Percentiles rank a stretch among this genome's conserved stretches.
These are phyloP conservation scores for Pachyuromys duprasi DNA, from an alignment of 2,797 vertebrate species.

Conservation along the genomic window DNA sequence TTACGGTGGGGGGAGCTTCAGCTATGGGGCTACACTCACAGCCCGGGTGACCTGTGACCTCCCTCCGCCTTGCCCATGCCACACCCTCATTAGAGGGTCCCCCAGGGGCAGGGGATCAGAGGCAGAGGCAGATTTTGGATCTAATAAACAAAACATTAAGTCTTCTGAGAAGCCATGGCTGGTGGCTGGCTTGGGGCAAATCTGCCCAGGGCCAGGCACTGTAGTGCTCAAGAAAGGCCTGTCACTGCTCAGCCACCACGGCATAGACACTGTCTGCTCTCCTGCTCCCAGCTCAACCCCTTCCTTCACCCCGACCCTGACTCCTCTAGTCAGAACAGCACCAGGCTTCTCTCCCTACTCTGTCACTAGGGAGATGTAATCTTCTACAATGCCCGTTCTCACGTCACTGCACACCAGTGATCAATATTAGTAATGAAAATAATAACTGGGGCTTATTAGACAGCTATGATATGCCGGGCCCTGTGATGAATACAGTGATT, in stretches of 20 bases:
- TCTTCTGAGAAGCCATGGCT: background rate
- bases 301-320: background rate
- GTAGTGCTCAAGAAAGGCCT: background rate
- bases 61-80: background rate
- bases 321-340: background rate
- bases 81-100: background rate
- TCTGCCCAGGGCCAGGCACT: background rate
- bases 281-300: background rate
- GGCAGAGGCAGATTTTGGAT: background rate
- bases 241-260: background rate
- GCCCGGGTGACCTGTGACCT: background rate
- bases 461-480: background rate
- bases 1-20: background rate
- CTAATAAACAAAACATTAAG: background rate
- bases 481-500: background rate
- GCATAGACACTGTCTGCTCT: too few relatives aligned
- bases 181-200: background rate
- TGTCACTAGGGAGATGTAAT: background rate
- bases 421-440: conserved; percentile 6
- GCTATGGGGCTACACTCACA: background rate
- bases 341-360: background rate
- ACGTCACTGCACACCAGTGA: background rate
- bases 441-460: background rate
- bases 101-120: too few relatives aligned
- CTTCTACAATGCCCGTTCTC: background rate